Base-by-base conservation (phyloP, 2,888 invertebrate genomes). In the Tetramorium bicarinatum region DNA sequence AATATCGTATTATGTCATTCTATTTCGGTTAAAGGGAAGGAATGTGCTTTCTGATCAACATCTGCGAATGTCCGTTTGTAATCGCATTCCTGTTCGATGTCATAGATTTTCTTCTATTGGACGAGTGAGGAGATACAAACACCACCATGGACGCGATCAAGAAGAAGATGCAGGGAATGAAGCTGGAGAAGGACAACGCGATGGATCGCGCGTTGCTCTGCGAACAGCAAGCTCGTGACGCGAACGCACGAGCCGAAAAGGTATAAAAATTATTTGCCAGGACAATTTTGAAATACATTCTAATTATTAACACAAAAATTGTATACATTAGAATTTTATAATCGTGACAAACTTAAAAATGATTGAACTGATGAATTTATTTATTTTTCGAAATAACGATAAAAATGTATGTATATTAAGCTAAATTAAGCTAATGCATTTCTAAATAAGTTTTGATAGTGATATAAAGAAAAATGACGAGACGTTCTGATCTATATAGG, bases 141-240 rank as follows among this genome's bases (percentile, higher is more conserved):
- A 95, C 96, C 97, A 96, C 95, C 96, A 99, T 99, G 99, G 99
- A 99, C 97, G 99, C 99, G 97, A 99, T 99, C 97, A 99, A 99
- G 97, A 99, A 99, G 99, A 99, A 99, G 97, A 99, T 99, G 99
- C 99, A 99, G 97, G 99, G 99, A 97, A 99, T 99, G 99, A 99
- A 99, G 98, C 97, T 99, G 97, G 99, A 99, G 97, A 99, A 99
- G 97, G 99, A 99, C 97, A 99, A 99, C 96, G 99, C 99, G 96
- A 97, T 99, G 97, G 99, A 99, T 96, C 97, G 98, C 96, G 99
- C 99, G 92, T 98, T 97, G 96, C 98, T 97, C 96, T 98, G 99
- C 96, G 99, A 99, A 95, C 98, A 98, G 96, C 99, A 99, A 96
- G 98, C 99, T 95, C 97, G 98, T 95, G 98, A 98, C 95, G 98